phyloP scores from a whole-genome alignment of 2,797 vertebrate genomes.

The Fistularia commersonii region DNA sequence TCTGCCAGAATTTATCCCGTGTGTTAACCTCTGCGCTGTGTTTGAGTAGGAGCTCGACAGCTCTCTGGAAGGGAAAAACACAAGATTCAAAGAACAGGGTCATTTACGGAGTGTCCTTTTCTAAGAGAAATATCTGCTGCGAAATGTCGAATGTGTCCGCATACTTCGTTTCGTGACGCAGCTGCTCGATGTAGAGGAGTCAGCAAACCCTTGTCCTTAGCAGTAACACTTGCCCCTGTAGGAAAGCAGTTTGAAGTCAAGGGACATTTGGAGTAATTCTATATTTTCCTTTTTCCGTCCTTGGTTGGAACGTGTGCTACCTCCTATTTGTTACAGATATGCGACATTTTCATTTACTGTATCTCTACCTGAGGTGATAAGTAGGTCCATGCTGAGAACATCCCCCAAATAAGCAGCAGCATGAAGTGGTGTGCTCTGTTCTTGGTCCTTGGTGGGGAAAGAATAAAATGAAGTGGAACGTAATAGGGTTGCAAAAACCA shows the following conservation, averaged over 20 bases:
- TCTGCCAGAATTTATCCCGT: constrained; percentile 90
- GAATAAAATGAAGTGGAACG: neutral
- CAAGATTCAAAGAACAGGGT: neutral
- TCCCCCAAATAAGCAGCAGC: constrained; percentile 94
- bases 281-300: no score
- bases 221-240: constrained; percentile 89
- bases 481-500: neutral
- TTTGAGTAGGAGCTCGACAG: constrained; percentile 86
- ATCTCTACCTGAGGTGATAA: constrained; percentile 86
- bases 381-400: constrained; percentile 86
- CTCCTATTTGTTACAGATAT: no score
- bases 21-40: constrained; percentile 86
- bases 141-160: neutral
- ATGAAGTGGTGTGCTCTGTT: constrained; percentile 90
- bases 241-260: neutral
- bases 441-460: constrained; percentile 81
- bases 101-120: neutral
- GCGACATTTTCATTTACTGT: neutral
- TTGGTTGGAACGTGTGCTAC: no score
- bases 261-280: neutral
- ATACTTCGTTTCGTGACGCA: constrained; percentile 90
- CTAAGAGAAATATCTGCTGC: neutral
- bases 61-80: constrained; percentile 71
- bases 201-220: constrained; percentile 90
- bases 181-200: constrained; percentile 93